Percentiles rank a stretch among this genome's conserved stretches.
phyloP scores from a whole-genome alignment of 2,113 vertebrate species.

The Melanerpes formicivorus region DNA sequence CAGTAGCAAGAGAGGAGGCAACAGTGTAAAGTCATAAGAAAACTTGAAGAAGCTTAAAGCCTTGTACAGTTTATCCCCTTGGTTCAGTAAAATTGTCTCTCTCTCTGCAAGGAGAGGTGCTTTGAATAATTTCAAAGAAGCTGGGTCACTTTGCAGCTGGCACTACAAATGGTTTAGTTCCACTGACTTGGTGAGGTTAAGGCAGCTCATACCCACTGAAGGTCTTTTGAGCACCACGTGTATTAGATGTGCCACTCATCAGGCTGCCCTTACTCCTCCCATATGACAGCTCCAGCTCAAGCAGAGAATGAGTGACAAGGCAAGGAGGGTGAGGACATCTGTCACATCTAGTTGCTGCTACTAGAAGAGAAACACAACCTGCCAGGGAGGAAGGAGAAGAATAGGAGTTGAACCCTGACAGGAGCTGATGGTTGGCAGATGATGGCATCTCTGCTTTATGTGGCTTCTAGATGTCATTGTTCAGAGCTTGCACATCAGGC shows the following conservation, averaged over 20 bases:
- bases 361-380: slow-evolving; percentile 17
- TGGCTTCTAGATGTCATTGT: neutral
- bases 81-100: neutral
- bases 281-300: neutral
- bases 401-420: neutral
- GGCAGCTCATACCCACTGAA: neutral
- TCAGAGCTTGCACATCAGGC: neutral
- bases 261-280: neutral
- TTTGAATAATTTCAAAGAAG: neutral
- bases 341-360: neutral
- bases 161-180: neutral
- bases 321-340: neutral
- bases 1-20: neutral
- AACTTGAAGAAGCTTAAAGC: neutral
- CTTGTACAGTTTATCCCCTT: neutral
- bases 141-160: neutral
- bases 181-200: slow-evolving; percentile 4
- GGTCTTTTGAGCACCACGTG: neutral
- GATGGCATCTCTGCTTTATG: neutral
- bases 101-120: neutral
- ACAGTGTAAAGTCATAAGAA: neutral
- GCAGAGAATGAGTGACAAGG: neutral
- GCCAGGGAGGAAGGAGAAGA: neutral
- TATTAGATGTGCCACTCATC: neutral
- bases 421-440: neutral